Conservation (phyloP, 2,888 invertebrate species). For the Drosophila subsilvestris region DNA sequence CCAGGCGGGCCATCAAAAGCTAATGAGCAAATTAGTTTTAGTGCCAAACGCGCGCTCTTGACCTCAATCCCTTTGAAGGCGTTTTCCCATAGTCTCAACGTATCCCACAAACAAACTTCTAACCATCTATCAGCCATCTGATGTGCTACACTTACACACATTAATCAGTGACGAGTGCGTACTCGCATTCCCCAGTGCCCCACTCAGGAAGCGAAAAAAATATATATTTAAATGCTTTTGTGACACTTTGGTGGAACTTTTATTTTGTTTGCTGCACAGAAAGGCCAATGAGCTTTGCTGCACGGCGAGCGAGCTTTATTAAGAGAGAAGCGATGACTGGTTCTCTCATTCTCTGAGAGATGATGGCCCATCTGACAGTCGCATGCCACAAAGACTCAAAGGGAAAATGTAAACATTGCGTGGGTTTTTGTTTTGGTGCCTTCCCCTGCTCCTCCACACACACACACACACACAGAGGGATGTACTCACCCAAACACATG, state of each 20-base stretch:
- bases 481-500: background rate
- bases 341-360: conserved; percentile 45
- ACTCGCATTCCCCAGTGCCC: background rate
- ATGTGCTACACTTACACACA: conserved; percentile 41
- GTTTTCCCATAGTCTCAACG: background rate
- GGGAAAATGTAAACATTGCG: conserved; percentile 74
- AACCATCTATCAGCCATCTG: conserved; percentile 5
- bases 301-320: conserved; percentile 29
- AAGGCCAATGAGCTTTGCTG: conserved; percentile 61
- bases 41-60: conserved; percentile 64
- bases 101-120: background rate
- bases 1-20: conserved; percentile 55
- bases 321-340: conserved; percentile 15
- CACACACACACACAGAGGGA: conserved; percentile 5
- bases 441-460: conserved; percentile 34
- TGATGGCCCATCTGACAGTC: conserved; percentile 69
- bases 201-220: conserved; percentile 47
- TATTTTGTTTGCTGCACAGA: conserved; percentile 52
- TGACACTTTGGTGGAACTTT: conserved; percentile 51
- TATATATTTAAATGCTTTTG: conserved; percentile 45
- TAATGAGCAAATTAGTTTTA: conserved; percentile 62
- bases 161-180: conserved; percentile 48
- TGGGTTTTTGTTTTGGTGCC: conserved; percentile 72
- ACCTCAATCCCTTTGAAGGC: conserved; percentile 53
- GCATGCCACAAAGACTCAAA: conserved; percentile 55